A percentile compares a stretch with the other conserved stretches of the same genome.
Conservation (phyloP, 1,140 invertebrate genomes). For the Lerema accius region DNA sequence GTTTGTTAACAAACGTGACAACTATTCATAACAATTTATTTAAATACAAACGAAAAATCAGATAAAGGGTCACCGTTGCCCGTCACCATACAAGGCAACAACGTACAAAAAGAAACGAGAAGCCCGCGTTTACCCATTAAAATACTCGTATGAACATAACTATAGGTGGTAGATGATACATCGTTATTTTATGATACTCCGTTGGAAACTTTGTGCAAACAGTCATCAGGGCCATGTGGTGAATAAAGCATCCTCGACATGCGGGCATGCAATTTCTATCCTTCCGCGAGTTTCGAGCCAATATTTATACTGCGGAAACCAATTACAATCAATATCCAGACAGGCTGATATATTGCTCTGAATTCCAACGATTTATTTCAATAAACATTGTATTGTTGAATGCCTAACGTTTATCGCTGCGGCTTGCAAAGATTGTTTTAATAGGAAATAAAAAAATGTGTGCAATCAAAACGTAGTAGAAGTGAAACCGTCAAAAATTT, state of each 20-base stretch:
- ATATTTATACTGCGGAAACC: conserved; percentile 56
- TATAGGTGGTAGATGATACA: conserved; percentile 24
- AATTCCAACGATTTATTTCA: conserved; percentile 24
- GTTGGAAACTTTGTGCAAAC: conserved; percentile 34
- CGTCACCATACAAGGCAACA: too few relatives aligned
- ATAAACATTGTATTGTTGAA: background rate
- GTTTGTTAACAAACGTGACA: too few relatives aligned
- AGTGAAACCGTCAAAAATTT: too few relatives aligned
- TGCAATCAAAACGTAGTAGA: too few relatives aligned
- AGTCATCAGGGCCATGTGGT: conserved; percentile 27
- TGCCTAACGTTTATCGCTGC: background rate
- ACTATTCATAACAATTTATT: too few relatives aligned
- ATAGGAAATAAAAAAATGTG: too few relatives aligned
- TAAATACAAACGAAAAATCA: too few relatives aligned
- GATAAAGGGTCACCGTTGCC: too few relatives aligned
- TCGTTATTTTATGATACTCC: conserved; percentile 24
- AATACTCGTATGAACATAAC: too few relatives aligned
- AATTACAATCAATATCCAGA: conserved; percentile 53
- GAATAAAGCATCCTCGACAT: conserved; percentile 40
- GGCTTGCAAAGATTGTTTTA: too few relatives aligned
- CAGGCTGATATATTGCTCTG: conserved; percentile 34
- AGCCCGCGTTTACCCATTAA: too few relatives aligned
- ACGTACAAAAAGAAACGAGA: too few relatives aligned
- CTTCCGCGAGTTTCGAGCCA: conserved; percentile 39
- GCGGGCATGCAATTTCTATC: conserved; percentile 45